Evolutionary conservation across 2,888 invertebrate genomes (phyloP).

Genomic region (Sylvicola cinctus): DNA sequence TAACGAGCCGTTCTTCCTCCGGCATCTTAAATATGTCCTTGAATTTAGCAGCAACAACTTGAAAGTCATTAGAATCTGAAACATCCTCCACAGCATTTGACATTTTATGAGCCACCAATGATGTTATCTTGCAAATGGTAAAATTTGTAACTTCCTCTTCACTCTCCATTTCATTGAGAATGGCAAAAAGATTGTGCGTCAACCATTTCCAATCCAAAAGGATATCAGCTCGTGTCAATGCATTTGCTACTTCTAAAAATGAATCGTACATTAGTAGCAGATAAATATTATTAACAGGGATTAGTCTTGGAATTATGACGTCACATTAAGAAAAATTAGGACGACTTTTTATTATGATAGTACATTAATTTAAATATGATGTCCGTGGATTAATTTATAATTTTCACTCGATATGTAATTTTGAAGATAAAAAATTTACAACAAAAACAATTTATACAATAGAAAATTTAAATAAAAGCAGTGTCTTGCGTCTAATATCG

Average conservation of each 20-base stretch:
- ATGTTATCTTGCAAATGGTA: constrained; percentile 89
- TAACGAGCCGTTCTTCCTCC: constrained; percentile 86
- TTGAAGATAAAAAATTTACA: not conserved
- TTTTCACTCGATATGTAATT: no score
- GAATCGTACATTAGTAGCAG: no score
- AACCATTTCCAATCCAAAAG: constrained; percentile 89
- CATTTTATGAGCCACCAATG: constrained; percentile 59
- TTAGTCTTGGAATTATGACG: no score
- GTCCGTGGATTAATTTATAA: no score
- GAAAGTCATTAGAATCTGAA: constrained; percentile 21
- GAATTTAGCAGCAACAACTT: constrained; percentile 78
- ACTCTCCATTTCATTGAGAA: constrained; percentile 74
- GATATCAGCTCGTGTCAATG: constrained; percentile 71
- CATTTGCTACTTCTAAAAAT: constrained; percentile 67
- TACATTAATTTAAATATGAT: no score
- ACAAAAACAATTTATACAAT: no score
- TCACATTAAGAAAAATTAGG: no score
- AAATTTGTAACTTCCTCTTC: constrained; percentile 90
- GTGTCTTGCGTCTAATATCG: no score
- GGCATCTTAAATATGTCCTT: constrained; percentile 77
- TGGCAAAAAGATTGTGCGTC: constrained; percentile 63
- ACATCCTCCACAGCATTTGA: constrained; percentile 15
- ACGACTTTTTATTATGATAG: no score
- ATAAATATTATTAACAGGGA: constrained; percentile 4
- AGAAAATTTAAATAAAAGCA: no score